These are phyloP conservation scores for Spodoptera littoralis DNA, from an alignment of 2,888 invertebrate genomes.

Conservation along the genomic window DNA sequence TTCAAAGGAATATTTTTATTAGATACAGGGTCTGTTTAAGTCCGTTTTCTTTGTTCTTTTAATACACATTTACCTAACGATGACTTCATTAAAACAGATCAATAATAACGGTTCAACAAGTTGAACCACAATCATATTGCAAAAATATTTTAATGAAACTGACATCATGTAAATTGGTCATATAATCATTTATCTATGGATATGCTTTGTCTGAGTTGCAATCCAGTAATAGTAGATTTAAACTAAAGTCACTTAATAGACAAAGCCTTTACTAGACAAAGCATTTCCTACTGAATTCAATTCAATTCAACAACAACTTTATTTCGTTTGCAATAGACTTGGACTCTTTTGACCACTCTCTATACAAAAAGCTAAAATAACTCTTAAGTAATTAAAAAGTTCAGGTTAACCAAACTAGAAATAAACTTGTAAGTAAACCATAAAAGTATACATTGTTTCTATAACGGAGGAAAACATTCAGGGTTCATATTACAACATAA, in stretches of 20 bases:
- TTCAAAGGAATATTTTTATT: too few species aligned
- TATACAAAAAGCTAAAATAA: background rate
- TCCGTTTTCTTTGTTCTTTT: too few species aligned
- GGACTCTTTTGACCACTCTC: background rate
- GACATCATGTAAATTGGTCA: background rate
- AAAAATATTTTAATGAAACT: background rate
- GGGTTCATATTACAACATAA: slow-evolving; percentile 27
- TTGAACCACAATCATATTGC: too few species aligned
- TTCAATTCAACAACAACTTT: background rate
- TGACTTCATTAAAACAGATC: too few species aligned
- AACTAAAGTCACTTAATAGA: too few species aligned
- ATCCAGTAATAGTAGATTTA: background rate
- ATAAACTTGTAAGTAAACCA: background rate
- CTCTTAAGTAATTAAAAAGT: too few species aligned
- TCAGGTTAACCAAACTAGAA: too few species aligned
- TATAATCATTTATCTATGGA: background rate
- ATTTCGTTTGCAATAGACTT: background rate
- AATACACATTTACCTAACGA: too few species aligned
- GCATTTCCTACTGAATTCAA: background rate
- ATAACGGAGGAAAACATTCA: slow-evolving; percentile 25
- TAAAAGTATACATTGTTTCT: slow-evolving; percentile 13
- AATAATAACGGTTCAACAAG: too few species aligned
- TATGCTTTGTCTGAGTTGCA: background rate
- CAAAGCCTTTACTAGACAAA: background rate
- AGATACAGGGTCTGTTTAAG: too few species aligned